Conservation (phyloP, 2,888 invertebrate genomes). For the Cheilosia grossa region DNA sequence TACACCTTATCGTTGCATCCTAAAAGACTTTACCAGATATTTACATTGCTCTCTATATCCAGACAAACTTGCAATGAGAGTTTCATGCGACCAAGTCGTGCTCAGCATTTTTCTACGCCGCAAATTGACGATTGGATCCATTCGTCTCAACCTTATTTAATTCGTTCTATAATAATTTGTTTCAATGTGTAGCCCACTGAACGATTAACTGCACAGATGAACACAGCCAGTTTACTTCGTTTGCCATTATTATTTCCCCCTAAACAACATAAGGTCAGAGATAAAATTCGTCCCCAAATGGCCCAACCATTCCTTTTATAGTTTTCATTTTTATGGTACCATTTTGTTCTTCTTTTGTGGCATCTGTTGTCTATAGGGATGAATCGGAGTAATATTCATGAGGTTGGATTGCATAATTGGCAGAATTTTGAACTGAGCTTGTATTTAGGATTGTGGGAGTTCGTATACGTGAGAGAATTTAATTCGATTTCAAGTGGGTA, state of each 20-base stretch:
- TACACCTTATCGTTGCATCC: too few species aligned
- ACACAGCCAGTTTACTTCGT: slow-evolving; percentile 9
- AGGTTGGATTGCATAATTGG: too few species aligned
- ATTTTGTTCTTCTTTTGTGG: not conserved
- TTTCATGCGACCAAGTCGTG: too few species aligned
- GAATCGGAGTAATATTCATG: too few species aligned
- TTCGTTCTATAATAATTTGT: not conserved
- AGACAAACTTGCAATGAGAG: too few species aligned
- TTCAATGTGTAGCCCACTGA: not conserved
- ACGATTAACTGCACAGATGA: not conserved
- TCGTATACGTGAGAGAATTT: slow-evolving; percentile 38
- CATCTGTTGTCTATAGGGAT: not conserved
- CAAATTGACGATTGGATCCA: too few species aligned
- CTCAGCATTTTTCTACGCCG: too few species aligned
- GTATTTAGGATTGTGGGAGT: not conserved
- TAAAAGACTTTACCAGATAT: too few species aligned
- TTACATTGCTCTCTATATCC: too few species aligned
- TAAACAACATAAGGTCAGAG: slow-evolving; percentile 21
- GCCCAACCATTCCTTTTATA: not conserved
- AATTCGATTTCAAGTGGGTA: slow-evolving; percentile 45
- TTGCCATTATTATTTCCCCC: not conserved
- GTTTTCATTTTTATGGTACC: not conserved
- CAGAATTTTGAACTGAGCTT: too few species aligned
- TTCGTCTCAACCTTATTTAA: too few species aligned
- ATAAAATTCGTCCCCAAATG: not conserved